Percentiles rank a stretch among this genome's conserved stretches.
Evolutionary conservation across 2,797 vertebrate genomes (phyloP).

Genomic region (Anguilla anguilla): DNA sequence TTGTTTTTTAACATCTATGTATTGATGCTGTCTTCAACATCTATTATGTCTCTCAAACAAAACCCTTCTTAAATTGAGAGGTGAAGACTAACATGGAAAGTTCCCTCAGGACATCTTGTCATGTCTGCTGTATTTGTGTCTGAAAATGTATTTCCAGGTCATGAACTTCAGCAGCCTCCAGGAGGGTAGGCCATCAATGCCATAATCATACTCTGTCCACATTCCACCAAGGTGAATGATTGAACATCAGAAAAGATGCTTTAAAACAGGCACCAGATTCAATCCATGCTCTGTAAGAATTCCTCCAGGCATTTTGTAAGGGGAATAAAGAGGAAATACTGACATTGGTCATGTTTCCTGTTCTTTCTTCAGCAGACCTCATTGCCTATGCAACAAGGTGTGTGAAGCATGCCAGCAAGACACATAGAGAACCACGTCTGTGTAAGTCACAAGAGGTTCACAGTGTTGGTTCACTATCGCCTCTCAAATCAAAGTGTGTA

Average conservation of each 20-base stretch:
- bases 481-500: neutral
- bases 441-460: neutral
- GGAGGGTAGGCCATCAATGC: neutral
- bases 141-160: slow-evolving; percentile 5
- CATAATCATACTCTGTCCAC: neutral
- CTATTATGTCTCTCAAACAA: neutral
- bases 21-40: neutral
- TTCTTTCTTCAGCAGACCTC: neutral
- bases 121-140: neutral
- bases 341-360: neutral
- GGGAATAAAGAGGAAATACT: neutral
- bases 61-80: neutral
- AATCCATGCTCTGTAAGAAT: neutral
- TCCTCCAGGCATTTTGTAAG: neutral
- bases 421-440: neutral
- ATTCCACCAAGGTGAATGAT: neutral
- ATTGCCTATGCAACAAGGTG: neutral
- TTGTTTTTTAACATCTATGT: neutral
- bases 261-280: neutral
- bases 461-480: neutral
- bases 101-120: slow-evolving; percentile 1
- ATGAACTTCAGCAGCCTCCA: neutral
- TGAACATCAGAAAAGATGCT: neutral
- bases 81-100: neutral
- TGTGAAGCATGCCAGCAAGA: neutral